Evolutionary conservation across 2,888 invertebrate genomes (phyloP).

Genomic region (Busseola fusca): DNA sequence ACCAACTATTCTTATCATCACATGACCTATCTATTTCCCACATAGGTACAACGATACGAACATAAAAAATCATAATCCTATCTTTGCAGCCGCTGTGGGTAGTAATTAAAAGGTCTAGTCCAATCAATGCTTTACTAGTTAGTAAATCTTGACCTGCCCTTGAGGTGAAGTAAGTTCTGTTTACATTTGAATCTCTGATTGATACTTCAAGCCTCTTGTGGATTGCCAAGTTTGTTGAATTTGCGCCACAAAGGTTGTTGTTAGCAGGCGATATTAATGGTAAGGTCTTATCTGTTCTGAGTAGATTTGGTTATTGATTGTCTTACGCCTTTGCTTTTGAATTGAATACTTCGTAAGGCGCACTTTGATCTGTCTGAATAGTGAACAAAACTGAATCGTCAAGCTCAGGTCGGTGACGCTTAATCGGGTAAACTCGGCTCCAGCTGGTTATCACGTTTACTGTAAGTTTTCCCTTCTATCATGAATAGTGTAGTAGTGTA

Average conservation of each 20-base stretch:
- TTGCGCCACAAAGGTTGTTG: slow-evolving; percentile 32
- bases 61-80: not conserved
- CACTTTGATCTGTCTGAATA: not conserved
- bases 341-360: no score
- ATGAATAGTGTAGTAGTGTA: no score
- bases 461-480: not conserved
- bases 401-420: not conserved
- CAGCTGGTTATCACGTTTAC: not conserved
- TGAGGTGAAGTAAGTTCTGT: slow-evolving; percentile 34
- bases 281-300: slow-evolving; percentile 28
- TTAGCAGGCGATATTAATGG: slow-evolving; percentile 45
- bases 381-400: not conserved
- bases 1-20: no score
- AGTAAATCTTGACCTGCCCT: slow-evolving; percentile 27
- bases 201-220: slow-evolving; percentile 54
- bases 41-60: not conserved
- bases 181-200: slow-evolving; percentile 43
- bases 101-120: slow-evolving; percentile 10
- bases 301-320: slow-evolving; percentile 25
- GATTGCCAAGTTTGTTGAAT: slow-evolving; percentile 51
- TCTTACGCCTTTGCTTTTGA: not conserved
- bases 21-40: not conserved
- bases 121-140: slow-evolving; percentile 21
- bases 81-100: not conserved
- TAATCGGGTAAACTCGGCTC: not conserved